phyloP scores from a whole-genome alignment of 2,888 invertebrate species.

The Trachelus stipa region DNA sequence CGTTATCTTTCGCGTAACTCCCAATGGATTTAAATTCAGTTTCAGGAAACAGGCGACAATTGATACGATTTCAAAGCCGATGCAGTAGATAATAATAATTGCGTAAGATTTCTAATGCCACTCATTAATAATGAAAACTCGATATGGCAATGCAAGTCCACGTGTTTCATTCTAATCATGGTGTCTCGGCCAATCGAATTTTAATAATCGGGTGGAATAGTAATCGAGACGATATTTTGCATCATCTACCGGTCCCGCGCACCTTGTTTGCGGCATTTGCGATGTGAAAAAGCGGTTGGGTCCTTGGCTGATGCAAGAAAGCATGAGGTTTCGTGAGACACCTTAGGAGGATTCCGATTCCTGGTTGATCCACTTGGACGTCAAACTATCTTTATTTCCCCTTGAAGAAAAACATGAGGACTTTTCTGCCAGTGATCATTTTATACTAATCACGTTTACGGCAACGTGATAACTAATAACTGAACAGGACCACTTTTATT shows the following conservation, averaged over 20 bases:
- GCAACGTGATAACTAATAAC: background rate
- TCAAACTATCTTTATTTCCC: background rate
- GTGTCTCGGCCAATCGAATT: conserved; percentile 1
- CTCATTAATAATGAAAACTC: background rate
- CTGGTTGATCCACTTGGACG: background rate
- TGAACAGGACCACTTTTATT: background rate
- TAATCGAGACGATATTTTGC: conserved; percentile 58
- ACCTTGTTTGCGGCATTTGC: conserved; percentile 54
- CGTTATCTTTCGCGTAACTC: background rate
- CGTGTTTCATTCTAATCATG: background rate
- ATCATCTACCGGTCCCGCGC: conserved; percentile 62
- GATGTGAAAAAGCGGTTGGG: conserved; percentile 49
- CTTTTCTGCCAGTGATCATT: background rate
- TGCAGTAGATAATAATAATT: background rate
- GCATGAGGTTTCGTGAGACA: conserved; percentile 56
- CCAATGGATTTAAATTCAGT: background rate
- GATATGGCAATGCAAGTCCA: background rate
- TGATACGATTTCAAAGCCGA: background rate
- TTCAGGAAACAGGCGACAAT: background rate
- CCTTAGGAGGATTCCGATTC: background rate
- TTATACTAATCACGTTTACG: background rate
- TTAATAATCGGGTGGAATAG: conserved; percentile 23
- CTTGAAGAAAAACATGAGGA: background rate
- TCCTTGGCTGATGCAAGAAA: conserved; percentile 65
- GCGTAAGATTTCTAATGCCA: background rate